Conservation (phyloP, 1,140 invertebrate genomes). For the Drosophila pruinosa region DNA sequence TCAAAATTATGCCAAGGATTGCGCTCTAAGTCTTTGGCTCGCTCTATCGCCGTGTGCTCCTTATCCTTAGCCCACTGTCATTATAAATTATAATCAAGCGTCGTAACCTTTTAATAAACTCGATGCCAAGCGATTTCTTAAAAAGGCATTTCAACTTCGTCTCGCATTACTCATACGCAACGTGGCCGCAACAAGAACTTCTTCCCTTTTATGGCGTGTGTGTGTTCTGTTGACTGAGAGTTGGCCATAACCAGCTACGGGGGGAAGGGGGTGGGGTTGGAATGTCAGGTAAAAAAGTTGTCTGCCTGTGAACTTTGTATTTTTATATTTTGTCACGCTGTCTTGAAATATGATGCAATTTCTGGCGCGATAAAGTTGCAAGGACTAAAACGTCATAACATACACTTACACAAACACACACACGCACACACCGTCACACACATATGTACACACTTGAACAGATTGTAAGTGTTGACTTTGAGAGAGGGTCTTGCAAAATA, state of each 20-base stretch:
- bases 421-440: neutral
- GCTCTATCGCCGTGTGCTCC: neutral
- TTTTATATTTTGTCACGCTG: constrained; percentile 62
- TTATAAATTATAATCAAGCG: constrained; percentile 71
- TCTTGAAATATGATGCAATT: constrained; percentile 79
- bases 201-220: constrained; percentile 47
- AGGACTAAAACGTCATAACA: constrained; percentile 52
- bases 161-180: constrained; percentile 69
- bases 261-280: neutral
- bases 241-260: neutral
- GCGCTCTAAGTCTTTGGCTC: constrained; percentile 38
- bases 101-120: constrained; percentile 57
- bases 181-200: constrained; percentile 40
- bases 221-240: constrained; percentile 25
- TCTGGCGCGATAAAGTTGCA: constrained; percentile 77
- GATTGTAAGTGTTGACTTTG: constrained; percentile 65
- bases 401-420: constrained; percentile 19
- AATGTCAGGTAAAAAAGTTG: constrained; percentile 44
- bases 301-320: constrained; percentile 39
- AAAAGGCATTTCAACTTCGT: constrained; percentile 45
- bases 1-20: constrained; percentile 78
- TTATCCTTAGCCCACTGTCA: constrained; percentile 8
- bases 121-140: constrained; percentile 43
- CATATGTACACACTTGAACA: neutral
- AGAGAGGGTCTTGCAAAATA: constrained; percentile 16